Evolutionary conservation across 2,113 vertebrate genomes (phyloP).

Genomic region (Phalacrocorax aristotelis): DNA sequence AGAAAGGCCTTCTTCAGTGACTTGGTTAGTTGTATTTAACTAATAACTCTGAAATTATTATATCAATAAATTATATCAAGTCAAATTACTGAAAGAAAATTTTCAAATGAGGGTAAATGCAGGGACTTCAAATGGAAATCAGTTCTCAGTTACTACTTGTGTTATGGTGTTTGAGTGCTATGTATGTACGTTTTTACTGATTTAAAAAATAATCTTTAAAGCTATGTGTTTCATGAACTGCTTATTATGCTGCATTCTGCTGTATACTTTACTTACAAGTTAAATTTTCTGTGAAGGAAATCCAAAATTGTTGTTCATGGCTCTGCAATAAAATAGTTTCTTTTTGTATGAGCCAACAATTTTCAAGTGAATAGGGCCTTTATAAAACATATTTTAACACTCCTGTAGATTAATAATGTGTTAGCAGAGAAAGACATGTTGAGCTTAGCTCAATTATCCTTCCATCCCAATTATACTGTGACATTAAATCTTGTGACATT

Average conservation of each 20-base stretch:
- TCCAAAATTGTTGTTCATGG: conserved; percentile 27
- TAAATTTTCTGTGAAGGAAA: conserved; percentile 34
- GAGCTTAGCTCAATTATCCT: conserved; percentile 73
- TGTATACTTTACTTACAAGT: conserved; percentile 47
- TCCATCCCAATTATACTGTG: conserved; percentile 78
- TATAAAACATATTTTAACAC: conserved; percentile 70
- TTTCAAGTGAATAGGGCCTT: conserved; percentile 62
- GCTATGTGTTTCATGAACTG: neutral
- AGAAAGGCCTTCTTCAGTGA: neutral
- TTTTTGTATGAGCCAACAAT: conserved; percentile 54
- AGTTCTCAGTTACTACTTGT: neutral
- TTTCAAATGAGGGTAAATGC: neutral
- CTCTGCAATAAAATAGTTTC: conserved; percentile 29
- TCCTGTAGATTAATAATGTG: conserved; percentile 71
- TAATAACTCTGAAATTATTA: neutral
- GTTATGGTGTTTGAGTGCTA: neutral
- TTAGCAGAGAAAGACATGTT: conserved; percentile 71
- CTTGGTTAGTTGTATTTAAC: neutral
- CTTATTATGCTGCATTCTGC: neutral
- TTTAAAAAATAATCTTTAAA: neutral
- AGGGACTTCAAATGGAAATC: neutral
- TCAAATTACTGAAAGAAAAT: neutral
- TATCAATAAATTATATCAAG: neutral
- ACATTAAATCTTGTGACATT: conserved; percentile 84
- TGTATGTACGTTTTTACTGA: neutral